A percentile compares a stretch with the other conserved stretches of the same genome.
Conservation (phyloP, 2,113 vertebrate species). For the Pantherophis guttatus region DNA sequence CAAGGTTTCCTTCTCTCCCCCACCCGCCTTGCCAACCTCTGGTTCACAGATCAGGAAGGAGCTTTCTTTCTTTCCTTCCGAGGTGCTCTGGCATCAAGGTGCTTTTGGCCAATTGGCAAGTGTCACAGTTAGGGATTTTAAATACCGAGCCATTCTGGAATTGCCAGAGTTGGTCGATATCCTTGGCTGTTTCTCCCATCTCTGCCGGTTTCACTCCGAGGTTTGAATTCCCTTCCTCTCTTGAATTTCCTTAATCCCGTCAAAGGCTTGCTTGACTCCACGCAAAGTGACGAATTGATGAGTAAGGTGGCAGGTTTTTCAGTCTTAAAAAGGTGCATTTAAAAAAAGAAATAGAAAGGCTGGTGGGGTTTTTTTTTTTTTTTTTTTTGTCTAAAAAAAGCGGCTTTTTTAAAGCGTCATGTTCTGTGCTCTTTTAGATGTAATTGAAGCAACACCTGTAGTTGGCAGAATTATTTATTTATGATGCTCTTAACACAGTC, state of each 20-base stretch:
- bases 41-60: neutral
- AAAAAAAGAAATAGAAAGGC: neutral
- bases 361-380: neutral
- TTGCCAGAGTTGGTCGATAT: neutral
- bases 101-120: neutral
- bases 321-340: neutral
- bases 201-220: neutral
- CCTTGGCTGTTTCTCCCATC: rapidly evolving
- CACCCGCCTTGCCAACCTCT: neutral
- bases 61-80: neutral
- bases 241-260: neutral
- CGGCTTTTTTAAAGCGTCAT: neutral
- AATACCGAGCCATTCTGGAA: neutral
- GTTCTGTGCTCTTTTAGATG: neutral
- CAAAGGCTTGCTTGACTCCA: neutral
- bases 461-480: neutral
- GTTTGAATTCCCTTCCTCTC: neutral
- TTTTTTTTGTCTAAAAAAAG: neutral
- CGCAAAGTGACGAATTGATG: neutral
- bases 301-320: neutral
- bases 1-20: neutral
- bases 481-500: neutral
- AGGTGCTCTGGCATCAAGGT: neutral
- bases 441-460: neutral
- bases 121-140: neutral